A percentile compares a stretch with the other conserved stretches of the same genome.
Conservation (phyloP, 2,113 vertebrate species). For the Podarcis muralis region DNA sequence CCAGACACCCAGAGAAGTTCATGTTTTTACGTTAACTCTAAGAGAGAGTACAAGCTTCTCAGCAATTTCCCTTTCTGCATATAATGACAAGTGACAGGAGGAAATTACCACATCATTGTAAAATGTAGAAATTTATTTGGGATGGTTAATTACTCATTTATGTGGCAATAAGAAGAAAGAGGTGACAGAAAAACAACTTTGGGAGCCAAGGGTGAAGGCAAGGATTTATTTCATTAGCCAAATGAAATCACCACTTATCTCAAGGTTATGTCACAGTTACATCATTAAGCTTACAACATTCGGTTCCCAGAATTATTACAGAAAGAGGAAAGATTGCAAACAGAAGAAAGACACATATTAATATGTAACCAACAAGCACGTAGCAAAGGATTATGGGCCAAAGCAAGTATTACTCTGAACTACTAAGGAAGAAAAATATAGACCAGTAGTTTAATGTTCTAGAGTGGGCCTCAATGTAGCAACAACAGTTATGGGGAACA, state of each 20-base stretch:
- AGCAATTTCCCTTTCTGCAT: slow-evolving; percentile 16
- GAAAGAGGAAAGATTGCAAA: slow-evolving; percentile 30
- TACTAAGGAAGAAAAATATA: slow-evolving; percentile 46
- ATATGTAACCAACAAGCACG: slow-evolving; percentile 40
- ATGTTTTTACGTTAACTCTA: background rate
- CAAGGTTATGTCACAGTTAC: slow-evolving; percentile 1
- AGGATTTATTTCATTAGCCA: background rate
- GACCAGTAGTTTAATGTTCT: slow-evolving; percentile 52
- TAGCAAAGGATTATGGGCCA: slow-evolving; percentile 33
- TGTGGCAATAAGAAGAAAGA: background rate
- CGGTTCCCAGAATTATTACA: slow-evolving; percentile 6
- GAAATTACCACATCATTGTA: background rate
- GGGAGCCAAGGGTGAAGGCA: background rate
- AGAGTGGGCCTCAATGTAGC: slow-evolving; percentile 56
- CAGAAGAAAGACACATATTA: background rate
- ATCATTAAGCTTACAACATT: background rate
- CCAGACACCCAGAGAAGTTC: background rate
- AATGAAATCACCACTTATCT: slow-evolving; percentile 11
- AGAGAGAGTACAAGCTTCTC: background rate
- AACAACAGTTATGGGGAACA: slow-evolving; percentile 40
- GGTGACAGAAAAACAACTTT: background rate
- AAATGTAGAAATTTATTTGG: slow-evolving; percentile 1
- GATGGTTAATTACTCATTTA: slow-evolving; percentile 29
- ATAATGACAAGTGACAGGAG: slow-evolving; percentile 17
- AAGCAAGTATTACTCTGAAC: slow-evolving; percentile 55